These are phyloP conservation scores for Piaya cayana DNA, from an alignment of 2,113 vertebrate species.

Conservation along the genomic window DNA sequence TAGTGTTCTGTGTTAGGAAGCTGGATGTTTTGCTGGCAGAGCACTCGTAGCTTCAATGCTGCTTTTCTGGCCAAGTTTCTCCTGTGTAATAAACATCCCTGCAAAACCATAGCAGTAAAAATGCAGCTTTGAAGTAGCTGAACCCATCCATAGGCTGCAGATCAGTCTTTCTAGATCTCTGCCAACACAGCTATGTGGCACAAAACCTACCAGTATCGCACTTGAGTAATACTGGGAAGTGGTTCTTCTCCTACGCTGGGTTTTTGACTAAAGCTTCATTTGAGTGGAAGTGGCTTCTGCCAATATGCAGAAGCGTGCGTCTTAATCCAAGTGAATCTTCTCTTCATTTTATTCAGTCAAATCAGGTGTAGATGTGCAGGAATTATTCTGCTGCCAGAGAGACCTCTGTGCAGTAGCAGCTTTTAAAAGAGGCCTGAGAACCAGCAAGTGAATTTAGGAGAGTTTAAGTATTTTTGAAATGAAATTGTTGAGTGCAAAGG, in stretches of 20 bases:
- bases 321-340: neutral
- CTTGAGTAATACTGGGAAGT: neutral
- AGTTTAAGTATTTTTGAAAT: neutral
- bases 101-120: neutral
- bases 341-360: neutral
- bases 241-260: neutral
- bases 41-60: neutral
- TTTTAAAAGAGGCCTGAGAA: neutral
- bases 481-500: neutral
- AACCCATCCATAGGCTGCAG: neutral
- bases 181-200: neutral
- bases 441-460: neutral
- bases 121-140: neutral
- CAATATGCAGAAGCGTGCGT: neutral
- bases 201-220: neutral
- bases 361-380: neutral
- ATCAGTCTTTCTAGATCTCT: neutral
- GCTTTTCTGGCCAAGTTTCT: slow-evolving; percentile 14
- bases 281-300: neutral
- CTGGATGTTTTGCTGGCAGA: neutral
- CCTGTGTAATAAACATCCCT: slow-evolving; percentile 1
- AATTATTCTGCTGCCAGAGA: neutral
- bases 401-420: neutral
- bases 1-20: neutral
- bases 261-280: neutral